These are phyloP conservation scores for Ia io DNA, from an alignment of 2,113 vertebrate genomes.

Conservation along the genomic window DNA sequence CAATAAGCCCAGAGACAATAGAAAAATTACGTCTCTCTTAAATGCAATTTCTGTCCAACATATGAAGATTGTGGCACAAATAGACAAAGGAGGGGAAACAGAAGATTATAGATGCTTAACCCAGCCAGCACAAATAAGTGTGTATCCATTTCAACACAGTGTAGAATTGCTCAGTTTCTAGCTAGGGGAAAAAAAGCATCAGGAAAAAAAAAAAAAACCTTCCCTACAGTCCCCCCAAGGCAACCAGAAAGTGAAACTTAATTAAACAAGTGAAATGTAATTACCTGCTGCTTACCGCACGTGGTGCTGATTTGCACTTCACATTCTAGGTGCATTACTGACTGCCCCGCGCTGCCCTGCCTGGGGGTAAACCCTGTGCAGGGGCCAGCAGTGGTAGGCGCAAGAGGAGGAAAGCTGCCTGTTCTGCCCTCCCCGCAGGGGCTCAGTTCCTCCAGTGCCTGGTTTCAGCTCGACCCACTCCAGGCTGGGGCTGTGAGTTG, in stretches of 20 bases:
- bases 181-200: neutral
- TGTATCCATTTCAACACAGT: constrained; percentile 6
- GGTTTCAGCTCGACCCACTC: neutral
- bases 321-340: neutral
- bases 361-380: neutral
- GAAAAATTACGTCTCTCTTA: constrained; percentile 57
- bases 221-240: constrained; percentile 38
- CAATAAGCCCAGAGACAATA: constrained; percentile 61
- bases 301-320: neutral
- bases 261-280: constrained; percentile 56
- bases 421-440: neutral
- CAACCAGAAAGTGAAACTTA: constrained; percentile 60
- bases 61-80: constrained; percentile 62
- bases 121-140: constrained; percentile 71
- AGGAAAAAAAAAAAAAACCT: neutral
- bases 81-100: constrained; percentile 72
- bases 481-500: neutral
- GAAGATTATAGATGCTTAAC: constrained; percentile 45
- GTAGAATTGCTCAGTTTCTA: constrained; percentile 10
- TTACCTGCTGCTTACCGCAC: neutral
- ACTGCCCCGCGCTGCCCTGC: neutral
- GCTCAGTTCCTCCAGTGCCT: neutral
- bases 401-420: neutral
- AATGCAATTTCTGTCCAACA: neutral
- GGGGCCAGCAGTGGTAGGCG: neutral